Evolutionary conservation across 2,888 invertebrate genomes (phyloP), one percentile per base, ranked within the genome.

Genomic region (Drosophila cyrtoloma): DNA sequence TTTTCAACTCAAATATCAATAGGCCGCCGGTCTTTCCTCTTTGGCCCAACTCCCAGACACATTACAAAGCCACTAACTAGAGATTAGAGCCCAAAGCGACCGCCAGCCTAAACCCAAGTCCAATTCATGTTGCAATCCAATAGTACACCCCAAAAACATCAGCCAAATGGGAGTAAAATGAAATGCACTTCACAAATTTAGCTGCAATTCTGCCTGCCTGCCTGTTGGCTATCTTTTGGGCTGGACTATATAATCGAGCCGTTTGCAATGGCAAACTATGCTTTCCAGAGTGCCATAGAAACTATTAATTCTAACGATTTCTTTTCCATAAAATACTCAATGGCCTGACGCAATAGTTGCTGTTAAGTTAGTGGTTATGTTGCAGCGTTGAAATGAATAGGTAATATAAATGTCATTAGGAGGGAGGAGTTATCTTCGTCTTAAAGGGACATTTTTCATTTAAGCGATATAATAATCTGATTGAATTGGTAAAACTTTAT

Each of bases 1-100:
- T 35, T 57, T 52, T 59, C 60, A 52, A 44, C 59, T 81, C 81
- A 79, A 81, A 79, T 81, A 73, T 77, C 79, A 81, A 79, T 77
- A 66, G 69, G 60, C 81, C 39, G 47, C 30, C 35, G 50, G 19
- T 22, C 22, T 32, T n/a, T 28, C 22, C 19, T 4, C 10, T 14
- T n/a, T 19, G 1, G 2, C n/a, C 28, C n/a, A 9, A 9, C 42
- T 10, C 28, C 26, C 47, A 65, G 37, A 51, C 55, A 50, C 59
- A 63, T 44, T 39, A 35, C 53, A 79, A 65, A 62, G 55, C 59
- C 61, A 55, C 57, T 65, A 79, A 75, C 64, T 57, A 53, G 52
- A 56, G 64, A 79, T 57, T 69, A 56, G 16, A 50, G 60, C 69
- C 28, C 30, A 7, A 53, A 26, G 66, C 61, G 52, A 61, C n/a